Evolutionary conservation across 2,113 vertebrate species (phyloP).

Genomic region (Ibidorhyncha struthersii): DNA sequence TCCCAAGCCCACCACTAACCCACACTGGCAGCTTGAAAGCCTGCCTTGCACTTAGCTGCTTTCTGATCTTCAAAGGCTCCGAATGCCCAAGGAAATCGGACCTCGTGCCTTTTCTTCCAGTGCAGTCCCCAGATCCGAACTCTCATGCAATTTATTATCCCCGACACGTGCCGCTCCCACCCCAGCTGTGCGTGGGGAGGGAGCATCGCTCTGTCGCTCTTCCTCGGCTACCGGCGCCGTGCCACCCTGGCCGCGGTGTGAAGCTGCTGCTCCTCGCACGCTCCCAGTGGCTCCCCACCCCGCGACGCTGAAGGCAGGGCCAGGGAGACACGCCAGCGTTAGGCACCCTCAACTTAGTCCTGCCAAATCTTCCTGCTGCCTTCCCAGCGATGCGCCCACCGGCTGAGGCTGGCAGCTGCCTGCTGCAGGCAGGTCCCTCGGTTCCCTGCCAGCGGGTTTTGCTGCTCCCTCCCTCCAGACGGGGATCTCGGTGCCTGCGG

Average conservation of each 20-base stretch:
- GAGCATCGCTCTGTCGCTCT: neutral
- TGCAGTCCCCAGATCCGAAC: neutral
- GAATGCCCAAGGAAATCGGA: constrained; percentile 47
- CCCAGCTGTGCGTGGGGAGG: neutral
- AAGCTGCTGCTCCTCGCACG: neutral
- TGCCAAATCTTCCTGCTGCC: neutral
- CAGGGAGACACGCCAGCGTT: fast-evolving
- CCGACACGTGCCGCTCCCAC: neutral
- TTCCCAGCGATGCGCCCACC: neutral
- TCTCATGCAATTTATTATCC: constrained; percentile 7
- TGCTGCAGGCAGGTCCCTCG: neutral
- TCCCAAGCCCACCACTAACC: constrained; percentile 47
- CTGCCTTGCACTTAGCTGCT: constrained; percentile 48
- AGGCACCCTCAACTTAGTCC: neutral
- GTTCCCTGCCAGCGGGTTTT: neutral
- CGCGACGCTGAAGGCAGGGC: neutral
- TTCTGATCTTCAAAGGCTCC: constrained; percentile 62
- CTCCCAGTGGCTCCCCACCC: neutral
- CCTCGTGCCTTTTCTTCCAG: constrained; percentile 35
- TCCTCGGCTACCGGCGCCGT: fast-evolving
- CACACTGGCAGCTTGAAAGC: constrained; percentile 39
- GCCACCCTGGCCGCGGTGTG: fast-evolving
- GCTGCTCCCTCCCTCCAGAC: neutral
- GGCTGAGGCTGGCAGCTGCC: neutral
- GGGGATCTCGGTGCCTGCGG: neutral